Base-by-base conservation (phyloP, 2,113 vertebrate species). In the Melanerpes aurifrons region DNA sequence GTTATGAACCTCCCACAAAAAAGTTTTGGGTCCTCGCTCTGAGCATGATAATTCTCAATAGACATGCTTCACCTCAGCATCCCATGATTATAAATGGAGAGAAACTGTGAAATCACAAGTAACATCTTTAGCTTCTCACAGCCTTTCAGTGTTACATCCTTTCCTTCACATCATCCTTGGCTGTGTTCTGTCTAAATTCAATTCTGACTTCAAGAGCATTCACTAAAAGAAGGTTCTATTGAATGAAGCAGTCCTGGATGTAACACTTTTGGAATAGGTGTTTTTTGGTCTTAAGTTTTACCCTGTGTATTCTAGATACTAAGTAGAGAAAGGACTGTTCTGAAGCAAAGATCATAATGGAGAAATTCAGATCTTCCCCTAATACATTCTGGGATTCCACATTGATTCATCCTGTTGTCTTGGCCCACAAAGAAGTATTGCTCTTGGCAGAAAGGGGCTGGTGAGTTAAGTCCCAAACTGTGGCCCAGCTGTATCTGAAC, bases 361-460 rank as follows among this genome's bases (percentile, higher is more conserved):
- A 86, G 7, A 83, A 84, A 81, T 45, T 3, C 28, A 64, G 58
- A 47, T 21, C 16, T 28, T 80, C 31, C 8, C 35, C 10, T 25
- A 24, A 58, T 26, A 40, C 4, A 7, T 21, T 66, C 29, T 83
- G 69, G 14, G 31, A 43, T 16, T 64, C 47, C 62, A 57, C n/a
- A 24, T 25, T 20, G 21, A 35, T 26, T 50, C 20, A 35, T 3
- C 18, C 4, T 19, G 24, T 19, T 78, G 8, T 7, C 48, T 15
- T 57, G 53, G 76, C 19, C 31, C 0, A 0, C 37, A 45, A 50
- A 63, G 37, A 61, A 40, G 3, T 19, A 15, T 10, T 31, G 50
- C 25, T 59, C 35, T 59, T 45, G 50, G 22, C 72, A 82, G 59
- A 66, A 79, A 61, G 5, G 8, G 29, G 9, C 16, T 79, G 28